phyloP scores from a whole-genome alignment of 2,888 invertebrate genomes.

The Lysandra coridon region DNA sequence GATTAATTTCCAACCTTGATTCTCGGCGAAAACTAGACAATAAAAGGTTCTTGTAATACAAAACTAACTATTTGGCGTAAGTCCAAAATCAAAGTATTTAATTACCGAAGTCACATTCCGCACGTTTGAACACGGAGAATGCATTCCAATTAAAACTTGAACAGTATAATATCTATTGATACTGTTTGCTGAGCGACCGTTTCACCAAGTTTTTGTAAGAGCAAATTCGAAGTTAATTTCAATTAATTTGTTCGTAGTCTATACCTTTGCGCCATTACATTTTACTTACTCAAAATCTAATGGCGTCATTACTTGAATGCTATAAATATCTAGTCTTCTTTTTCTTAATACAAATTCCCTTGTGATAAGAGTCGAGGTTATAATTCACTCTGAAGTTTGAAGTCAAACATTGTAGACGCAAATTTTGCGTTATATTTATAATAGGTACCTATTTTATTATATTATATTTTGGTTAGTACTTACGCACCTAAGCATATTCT shows the following conservation, averaged over 20 bases:
- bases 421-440: no score
- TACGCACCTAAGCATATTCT: no score
- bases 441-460: no score
- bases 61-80: constrained; percentile 7
- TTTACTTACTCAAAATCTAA: no score
- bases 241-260: not conserved
- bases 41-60: not conserved
- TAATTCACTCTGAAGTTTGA: no score
- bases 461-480: no score
- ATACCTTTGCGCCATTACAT: not conserved
- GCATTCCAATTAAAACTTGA: constrained; percentile 29
- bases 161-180: constrained; percentile 13
- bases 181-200: constrained; percentile 7
- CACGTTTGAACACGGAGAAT: not conserved
- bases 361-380: no score
- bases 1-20: not conserved
- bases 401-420: no score
- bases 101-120: constrained; percentile 6
- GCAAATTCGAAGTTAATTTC: not conserved
- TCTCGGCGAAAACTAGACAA: not conserved
- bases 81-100: constrained; percentile 26
- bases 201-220: not conserved
- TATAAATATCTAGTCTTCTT: no score
- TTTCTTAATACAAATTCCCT: no score
- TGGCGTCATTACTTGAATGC: no score